phyloP scores from a whole-genome alignment of 2,113 vertebrate genomes.

The Oncorhynchus clarkii region DNA sequence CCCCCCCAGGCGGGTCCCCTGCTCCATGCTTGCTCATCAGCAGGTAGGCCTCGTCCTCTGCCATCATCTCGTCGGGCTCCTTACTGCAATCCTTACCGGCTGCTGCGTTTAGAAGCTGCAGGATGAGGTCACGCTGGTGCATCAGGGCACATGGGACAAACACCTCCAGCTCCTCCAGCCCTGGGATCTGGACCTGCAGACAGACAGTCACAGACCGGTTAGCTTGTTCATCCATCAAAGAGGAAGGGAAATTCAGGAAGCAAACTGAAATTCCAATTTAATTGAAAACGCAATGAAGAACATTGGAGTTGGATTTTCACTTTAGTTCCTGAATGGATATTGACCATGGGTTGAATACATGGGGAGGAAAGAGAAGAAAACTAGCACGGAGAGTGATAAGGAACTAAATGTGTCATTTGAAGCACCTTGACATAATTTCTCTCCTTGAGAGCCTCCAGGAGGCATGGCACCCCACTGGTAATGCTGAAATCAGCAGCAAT shows the following conservation, averaged over 20 bases:
- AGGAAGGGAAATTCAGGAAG: no score
- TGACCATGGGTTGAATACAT: no score
- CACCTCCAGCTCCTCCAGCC: constrained; percentile 88
- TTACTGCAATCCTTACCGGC: constrained; percentile 95
- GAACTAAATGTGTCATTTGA: not conserved
- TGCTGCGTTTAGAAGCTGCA: constrained; percentile 90
- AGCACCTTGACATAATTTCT: constrained; percentile 88
- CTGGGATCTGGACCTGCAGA: constrained; percentile 78
- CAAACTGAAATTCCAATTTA: no score
- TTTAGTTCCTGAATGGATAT: no score
- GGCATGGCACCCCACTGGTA: constrained; percentile 80
- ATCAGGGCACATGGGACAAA: constrained; percentile 82
- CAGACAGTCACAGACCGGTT: not conserved
- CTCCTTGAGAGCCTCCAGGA: constrained; percentile 82
- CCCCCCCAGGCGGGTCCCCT: constrained; percentile 56
- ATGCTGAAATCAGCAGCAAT: constrained; percentile 92
- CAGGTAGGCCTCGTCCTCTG: constrained; percentile 83
- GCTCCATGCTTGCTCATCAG: constrained; percentile 87
- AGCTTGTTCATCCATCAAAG: no score
- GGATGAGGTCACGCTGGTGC: constrained; percentile 79
- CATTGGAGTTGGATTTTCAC: no score
- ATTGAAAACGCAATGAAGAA: no score
- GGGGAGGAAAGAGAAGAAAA: no score
- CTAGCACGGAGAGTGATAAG: not conserved
- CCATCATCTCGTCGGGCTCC: constrained; percentile 81